Percentiles rank a stretch among this genome's conserved stretches.
phyloP scores from a whole-genome alignment of 2,888 invertebrate genomes.

The Macaria liturata region DNA sequence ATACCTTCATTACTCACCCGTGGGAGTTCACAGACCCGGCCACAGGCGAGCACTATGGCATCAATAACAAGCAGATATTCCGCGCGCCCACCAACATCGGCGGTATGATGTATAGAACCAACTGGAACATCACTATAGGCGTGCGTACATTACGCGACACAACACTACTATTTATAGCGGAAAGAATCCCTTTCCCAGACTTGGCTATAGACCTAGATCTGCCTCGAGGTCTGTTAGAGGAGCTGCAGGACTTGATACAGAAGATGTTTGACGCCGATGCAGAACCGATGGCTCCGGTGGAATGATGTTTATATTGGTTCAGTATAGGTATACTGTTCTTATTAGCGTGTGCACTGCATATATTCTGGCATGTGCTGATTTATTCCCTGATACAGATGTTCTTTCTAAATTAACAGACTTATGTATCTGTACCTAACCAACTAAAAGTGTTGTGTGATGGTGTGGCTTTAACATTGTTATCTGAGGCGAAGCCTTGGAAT shows the following conservation, averaged over 20 bases:
- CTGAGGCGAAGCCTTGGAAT: not conserved
- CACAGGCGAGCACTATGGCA: slow-evolving; percentile 86
- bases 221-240: slow-evolving; percentile 64
- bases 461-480: not conserved
- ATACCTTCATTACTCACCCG: slow-evolving; percentile 91
- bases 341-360: not conserved
- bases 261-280: slow-evolving; percentile 28
- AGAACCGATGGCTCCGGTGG: not conserved
- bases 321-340: not conserved
- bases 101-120: slow-evolving; percentile 57
- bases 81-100: slow-evolving; percentile 63
- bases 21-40: slow-evolving; percentile 91
- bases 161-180: slow-evolving; percentile 71
- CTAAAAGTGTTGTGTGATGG: not conserved
- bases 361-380: slow-evolving; percentile 9
- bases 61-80: slow-evolving; percentile 78
- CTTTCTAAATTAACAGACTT: not conserved
- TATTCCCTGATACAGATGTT: not conserved
- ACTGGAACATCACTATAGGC: slow-evolving; percentile 80
- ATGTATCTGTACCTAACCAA: not conserved
- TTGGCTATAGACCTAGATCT: slow-evolving; percentile 63
- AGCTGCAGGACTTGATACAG: slow-evolving; percentile 50
- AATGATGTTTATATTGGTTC: slow-evolving; percentile 17
- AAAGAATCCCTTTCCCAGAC: slow-evolving; percentile 50
- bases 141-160: slow-evolving; percentile 75